These are phyloP conservation scores for Desmodus rotundus DNA, from an alignment of 2,113 vertebrate species.

Conservation along the genomic window DNA sequence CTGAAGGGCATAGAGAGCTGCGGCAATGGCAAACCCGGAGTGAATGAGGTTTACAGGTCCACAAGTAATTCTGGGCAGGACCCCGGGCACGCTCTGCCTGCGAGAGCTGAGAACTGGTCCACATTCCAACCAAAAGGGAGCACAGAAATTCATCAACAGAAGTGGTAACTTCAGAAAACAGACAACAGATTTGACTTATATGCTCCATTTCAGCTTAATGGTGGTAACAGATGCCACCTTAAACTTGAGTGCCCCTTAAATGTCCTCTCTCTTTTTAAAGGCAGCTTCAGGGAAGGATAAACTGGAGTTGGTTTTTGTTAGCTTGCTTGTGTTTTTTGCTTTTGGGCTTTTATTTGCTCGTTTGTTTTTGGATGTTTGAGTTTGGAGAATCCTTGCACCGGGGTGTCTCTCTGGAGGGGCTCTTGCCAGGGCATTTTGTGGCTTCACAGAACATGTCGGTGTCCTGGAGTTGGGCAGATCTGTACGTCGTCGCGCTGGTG, in stretches of 20 bases:
- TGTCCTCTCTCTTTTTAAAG: not conserved
- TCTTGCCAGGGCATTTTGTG: not conserved
- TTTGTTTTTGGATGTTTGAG: not conserved
- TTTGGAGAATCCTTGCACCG: not conserved
- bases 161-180: slow-evolving; percentile 24
- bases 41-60: not conserved
- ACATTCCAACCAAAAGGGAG: not conserved
- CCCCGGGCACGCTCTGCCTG: not conserved
- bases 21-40: not conserved
- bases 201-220: not conserved
- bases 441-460: not conserved
- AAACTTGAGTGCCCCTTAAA: not conserved
- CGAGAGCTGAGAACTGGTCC: not conserved
- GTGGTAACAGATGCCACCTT: not conserved
- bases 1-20: not conserved
- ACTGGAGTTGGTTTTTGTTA: not conserved
- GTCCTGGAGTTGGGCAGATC: not conserved
- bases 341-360: not conserved
- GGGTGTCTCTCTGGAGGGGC: not conserved
- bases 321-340: not conserved
- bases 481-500: too few species aligned
- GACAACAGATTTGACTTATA: not conserved
- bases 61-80: not conserved
- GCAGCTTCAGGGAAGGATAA: slow-evolving; percentile 28
- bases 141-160: not conserved